phyloP scores from a whole-genome alignment of 1,140 invertebrate species.

The Drosophila sulfurigaster region DNA sequence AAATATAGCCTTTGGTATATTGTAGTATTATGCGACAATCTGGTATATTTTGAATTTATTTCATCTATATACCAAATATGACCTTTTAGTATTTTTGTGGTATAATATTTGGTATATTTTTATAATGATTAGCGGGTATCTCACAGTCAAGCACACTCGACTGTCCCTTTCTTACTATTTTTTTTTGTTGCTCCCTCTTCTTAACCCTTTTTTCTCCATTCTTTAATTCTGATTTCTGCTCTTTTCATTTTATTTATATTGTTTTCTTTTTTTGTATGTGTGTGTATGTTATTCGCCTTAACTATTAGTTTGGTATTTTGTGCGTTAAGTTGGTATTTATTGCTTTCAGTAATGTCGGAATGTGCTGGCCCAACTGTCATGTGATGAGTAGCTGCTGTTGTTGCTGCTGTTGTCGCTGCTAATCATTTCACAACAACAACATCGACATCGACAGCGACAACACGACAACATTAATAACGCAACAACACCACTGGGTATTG shows the following conservation, averaged over 20 bases:
- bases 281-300: constrained; percentile 60
- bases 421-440: constrained; percentile 74
- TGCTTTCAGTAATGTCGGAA: constrained; percentile 84
- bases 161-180: constrained; percentile 41
- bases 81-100: too few species aligned
- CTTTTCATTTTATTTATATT: constrained; percentile 14
- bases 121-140: too few species aligned
- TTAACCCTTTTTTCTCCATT: constrained; percentile 22
- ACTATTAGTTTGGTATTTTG: constrained; percentile 85
- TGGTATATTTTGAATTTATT: too few species aligned
- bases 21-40: too few species aligned
- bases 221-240: constrained; percentile 17
- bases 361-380: constrained; percentile 70
- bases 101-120: too few species aligned
- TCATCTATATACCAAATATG: too few species aligned
- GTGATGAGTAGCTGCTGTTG: constrained; percentile 63
- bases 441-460: constrained; percentile 12
- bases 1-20: too few species aligned
- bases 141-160: neutral
- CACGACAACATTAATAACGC: constrained; percentile 69
- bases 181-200: constrained; percentile 31
- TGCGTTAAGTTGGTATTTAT: constrained; percentile 85
- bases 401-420: constrained; percentile 55
- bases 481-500: constrained; percentile 66
- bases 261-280: constrained; percentile 42